Evolutionary conservation across 2,797 vertebrate genomes (phyloP), one percentile per base, ranked within the genome.

Genomic region (Parambassis ranga): DNA sequence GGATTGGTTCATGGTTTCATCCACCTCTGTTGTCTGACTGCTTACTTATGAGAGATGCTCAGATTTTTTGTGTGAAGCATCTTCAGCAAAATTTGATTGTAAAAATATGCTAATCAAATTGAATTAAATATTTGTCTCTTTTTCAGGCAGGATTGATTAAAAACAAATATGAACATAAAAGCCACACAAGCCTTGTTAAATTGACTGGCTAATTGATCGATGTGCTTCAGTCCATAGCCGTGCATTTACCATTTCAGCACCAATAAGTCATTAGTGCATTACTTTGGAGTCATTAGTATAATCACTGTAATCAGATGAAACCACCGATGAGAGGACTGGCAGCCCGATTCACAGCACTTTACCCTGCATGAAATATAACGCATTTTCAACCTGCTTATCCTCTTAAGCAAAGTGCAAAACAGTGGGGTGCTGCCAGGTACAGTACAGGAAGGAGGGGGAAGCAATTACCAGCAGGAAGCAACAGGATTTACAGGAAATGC

Each of bases 271-370:
- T 58, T 46, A 26, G 32, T 2, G 36, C 43, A 49, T 69, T 71
- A 6, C 66, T 49, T 56, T 44, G 42, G 13, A 48, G 35, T 63
- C 65, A 65, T 78, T 62, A 47, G 46, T 55, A n/a, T 70, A 67
- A 79, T 75, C 65, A 50, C 64, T 18, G 49, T 56, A 53, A 79
- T 76, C 71, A 69, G 53, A 56, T 35, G 26, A 48, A 19, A 37
- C 28, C 18, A 10, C 2, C 18, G 71, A 56, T 13, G 15, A 19
- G 22, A n/a, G 28, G 51, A 58, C 11, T 60, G 49, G 59, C 71
- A 38, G 65, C 13, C 15, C 1, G 7, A 48, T 62, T 32, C 23
- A 7, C 28, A 7, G 20, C 20, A 3, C 46, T 69, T 59, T 10
- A 28, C 14, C 56, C 26, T 26, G 42, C 24, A 50, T 33, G 23